These are phyloP conservation scores for Colletes latitarsis DNA, from an alignment of 1,140 invertebrate genomes.

Conservation along the genomic window DNA sequence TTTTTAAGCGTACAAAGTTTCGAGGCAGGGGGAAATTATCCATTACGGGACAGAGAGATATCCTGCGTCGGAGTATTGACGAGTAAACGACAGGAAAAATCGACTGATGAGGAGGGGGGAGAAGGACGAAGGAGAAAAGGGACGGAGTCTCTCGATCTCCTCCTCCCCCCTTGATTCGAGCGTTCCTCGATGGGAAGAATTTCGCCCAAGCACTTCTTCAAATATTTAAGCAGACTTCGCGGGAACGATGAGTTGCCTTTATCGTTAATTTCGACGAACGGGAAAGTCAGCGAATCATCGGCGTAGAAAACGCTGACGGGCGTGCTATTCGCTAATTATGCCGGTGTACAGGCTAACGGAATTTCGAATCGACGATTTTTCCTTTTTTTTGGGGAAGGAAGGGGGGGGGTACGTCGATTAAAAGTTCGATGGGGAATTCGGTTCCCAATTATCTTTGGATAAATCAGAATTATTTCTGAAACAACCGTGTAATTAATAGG, in stretches of 20 bases:
- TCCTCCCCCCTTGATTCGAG: not conserved
- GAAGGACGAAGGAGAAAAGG: not conserved
- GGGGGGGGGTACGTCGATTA: not conserved
- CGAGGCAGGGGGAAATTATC: constrained; percentile 20
- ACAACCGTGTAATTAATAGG: too few species aligned
- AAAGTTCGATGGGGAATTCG: not conserved
- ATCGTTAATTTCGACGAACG: constrained; percentile 38
- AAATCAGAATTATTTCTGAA: too few species aligned
- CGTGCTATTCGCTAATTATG: constrained; percentile 27
- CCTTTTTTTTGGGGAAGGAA: too few species aligned
- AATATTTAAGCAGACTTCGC: constrained; percentile 26
- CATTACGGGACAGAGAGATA: constrained; percentile 17
- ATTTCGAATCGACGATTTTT: not conserved
- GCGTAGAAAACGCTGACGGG: constrained; percentile 27
- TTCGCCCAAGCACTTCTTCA: constrained; percentile 24
- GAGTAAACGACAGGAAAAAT: constrained; percentile 15
- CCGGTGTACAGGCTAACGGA: not conserved
- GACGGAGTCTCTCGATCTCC: constrained; percentile 1
- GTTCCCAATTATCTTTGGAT: not conserved
- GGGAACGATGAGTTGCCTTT: constrained; percentile 8
- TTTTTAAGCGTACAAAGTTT: constrained; percentile 32
- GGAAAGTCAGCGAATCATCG: constrained; percentile 27
- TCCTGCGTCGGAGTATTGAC: constrained; percentile 14
- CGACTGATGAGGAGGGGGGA: not conserved
- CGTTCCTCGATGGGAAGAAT: constrained; percentile 14